Conservation (phyloP, 2,797 vertebrate species). For the Masticophis lateralis region DNA sequence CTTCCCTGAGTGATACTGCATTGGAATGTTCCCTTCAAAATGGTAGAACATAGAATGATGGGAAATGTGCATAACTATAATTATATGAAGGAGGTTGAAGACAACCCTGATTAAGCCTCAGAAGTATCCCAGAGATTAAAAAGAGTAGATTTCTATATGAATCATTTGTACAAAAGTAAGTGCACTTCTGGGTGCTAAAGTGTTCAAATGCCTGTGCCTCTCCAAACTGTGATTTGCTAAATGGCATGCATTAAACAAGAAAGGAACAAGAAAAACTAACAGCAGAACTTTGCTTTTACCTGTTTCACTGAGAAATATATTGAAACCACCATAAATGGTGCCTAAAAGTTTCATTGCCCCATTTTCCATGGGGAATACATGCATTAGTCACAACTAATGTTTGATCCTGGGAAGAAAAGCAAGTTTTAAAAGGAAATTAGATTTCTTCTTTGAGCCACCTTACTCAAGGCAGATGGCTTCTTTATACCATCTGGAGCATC, state of each 20-base stretch:
- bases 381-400: background rate
- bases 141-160: background rate
- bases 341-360: background rate
- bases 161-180: background rate
- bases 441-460: background rate
- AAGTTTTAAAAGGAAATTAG: background rate
- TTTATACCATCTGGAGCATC: background rate
- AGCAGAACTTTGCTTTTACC: background rate
- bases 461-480: background rate
- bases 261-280: background rate
- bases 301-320: background rate
- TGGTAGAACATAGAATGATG: conserved; percentile 24
- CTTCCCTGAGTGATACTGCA: conserved; percentile 72
- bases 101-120: conserved; percentile 52
- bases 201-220: background rate
- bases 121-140: conserved; percentile 22
- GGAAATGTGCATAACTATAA: conserved; percentile 13
- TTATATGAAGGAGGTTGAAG: conserved; percentile 46
- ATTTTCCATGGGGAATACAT: background rate
- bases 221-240: background rate
- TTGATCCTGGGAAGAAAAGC: background rate
- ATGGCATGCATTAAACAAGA: background rate
- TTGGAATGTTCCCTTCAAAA: conserved; percentile 54
- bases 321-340: background rate
- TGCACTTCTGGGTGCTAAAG: background rate